Percentiles rank a stretch among this genome's conserved stretches.
These are phyloP conservation scores for Melospiza melodia DNA, from an alignment of 2,113 vertebrate species.

Conservation along the genomic window DNA sequence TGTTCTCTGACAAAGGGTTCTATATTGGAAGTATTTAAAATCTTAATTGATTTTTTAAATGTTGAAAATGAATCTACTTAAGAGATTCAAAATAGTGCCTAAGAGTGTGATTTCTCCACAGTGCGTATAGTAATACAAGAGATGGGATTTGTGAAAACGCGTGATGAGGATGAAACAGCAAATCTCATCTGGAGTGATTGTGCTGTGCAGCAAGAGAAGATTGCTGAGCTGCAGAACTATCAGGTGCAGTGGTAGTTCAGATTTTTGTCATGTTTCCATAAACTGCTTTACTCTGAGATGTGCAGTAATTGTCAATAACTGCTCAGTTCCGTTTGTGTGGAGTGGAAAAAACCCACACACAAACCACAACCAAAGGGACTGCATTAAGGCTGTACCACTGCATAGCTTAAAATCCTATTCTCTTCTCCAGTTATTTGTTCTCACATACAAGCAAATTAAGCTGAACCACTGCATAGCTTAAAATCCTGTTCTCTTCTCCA, in stretches of 20 bases:
- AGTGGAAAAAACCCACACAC: fast-evolving
- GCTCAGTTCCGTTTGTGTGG: not conserved
- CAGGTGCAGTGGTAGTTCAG: constrained; percentile 77
- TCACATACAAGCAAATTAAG: not conserved
- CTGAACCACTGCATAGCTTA: not conserved
- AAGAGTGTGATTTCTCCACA: constrained; percentile 54
- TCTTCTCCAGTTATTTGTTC: not conserved
- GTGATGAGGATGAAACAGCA: constrained; percentile 94
- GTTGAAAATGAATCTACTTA: not conserved
- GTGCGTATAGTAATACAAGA: constrained; percentile 91
- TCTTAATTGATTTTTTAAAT: not conserved
- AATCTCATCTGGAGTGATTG: constrained; percentile 98
- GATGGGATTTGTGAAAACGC: constrained; percentile 88
- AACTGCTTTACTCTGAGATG: not conserved
- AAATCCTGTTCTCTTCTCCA: not conserved
- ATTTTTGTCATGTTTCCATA: not conserved
- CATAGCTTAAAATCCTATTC: not conserved
- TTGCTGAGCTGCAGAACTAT: constrained; percentile 94
- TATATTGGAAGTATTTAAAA: not conserved
- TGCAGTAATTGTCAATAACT: not conserved
- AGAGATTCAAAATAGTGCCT: not conserved
- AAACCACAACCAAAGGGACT: not conserved
- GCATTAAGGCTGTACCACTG: not conserved
- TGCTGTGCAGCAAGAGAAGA: constrained; percentile 96
- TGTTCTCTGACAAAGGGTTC: not conserved